A percentile compares a stretch with the other conserved stretches of the same genome.
phyloP scores from a whole-genome alignment of 2,113 vertebrate species.

The Mirounga angustirostris region DNA sequence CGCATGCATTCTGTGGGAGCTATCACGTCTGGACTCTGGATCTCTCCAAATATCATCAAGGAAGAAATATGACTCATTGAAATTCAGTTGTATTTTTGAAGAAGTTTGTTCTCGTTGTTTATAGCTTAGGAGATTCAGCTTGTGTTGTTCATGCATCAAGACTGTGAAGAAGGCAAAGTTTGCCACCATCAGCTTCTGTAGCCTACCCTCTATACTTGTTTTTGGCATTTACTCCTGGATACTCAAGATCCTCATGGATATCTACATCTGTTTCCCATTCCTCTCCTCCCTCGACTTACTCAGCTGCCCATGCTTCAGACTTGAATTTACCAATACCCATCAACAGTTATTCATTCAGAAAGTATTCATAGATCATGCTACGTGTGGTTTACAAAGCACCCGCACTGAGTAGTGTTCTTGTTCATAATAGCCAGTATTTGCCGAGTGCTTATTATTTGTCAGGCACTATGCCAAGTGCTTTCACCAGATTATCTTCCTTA shows the following conservation, averaged over 20 bases:
- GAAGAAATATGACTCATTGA: conserved; percentile 71
- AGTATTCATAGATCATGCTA: neutral
- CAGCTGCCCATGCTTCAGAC: neutral
- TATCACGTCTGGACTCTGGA: conserved; percentile 69
- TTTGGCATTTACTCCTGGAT: neutral
- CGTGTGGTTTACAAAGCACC: neutral
- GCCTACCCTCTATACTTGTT: neutral
- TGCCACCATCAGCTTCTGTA: neutral
- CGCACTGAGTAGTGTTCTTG: neutral
- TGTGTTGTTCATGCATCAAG: conserved; percentile 60
- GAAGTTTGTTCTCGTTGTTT: conserved; percentile 63
- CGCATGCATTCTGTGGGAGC: conserved; percentile 66
- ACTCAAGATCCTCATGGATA: neutral
- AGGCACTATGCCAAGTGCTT: conserved; percentile 8
- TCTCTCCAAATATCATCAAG: conserved; percentile 75
- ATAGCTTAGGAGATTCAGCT: conserved; percentile 49
- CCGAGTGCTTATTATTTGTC: neutral
- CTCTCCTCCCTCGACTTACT: neutral
- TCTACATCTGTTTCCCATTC: neutral
- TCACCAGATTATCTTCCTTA: conserved; percentile 39
- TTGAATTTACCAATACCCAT: neutral
- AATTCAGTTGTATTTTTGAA: conserved; percentile 72
- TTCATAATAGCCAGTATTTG: neutral
- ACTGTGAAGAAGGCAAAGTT: conserved; percentile 26
- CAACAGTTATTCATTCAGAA: neutral